Evolutionary conservation across 2,888 invertebrate species (phyloP).

Genomic region (Troilus luridus): DNA sequence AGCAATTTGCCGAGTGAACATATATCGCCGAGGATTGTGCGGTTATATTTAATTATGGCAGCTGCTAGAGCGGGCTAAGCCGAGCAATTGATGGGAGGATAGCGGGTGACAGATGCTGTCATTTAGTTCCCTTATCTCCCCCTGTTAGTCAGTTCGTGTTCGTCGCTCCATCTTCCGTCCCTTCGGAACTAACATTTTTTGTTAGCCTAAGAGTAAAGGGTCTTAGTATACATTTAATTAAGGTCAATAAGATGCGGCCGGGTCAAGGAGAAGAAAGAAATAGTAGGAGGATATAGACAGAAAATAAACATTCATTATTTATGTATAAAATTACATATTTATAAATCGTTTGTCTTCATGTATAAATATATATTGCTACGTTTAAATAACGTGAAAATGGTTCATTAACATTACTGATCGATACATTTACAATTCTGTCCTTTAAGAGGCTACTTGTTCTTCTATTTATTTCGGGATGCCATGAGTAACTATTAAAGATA

Average conservation of each 20-base stretch:
- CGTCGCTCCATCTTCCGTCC: neutral
- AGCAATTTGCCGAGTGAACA: neutral
- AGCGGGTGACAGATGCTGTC: neutral
- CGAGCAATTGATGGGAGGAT: neutral
- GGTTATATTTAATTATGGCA: neutral
- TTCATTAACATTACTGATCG: too few relatives aligned
- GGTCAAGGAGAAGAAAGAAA: neutral
- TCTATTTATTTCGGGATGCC: too few relatives aligned
- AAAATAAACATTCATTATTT: neutral
- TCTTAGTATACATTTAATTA: neutral
- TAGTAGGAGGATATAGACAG: neutral
- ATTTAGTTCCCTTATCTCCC: neutral
- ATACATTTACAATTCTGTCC: too few relatives aligned
- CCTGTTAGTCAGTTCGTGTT: neutral
- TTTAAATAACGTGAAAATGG: too few relatives aligned
- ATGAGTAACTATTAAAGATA: too few relatives aligned
- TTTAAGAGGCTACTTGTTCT: too few relatives aligned
- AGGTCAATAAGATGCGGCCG: neutral
- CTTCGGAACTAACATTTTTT: neutral
- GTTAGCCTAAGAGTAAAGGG: neutral
- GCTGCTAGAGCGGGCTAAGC: neutral
- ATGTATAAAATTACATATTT: too few relatives aligned
- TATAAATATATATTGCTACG: too few relatives aligned
- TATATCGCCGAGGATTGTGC: neutral
- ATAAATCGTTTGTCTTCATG: too few relatives aligned